phyloP scores from a whole-genome alignment of 2,113 vertebrate genomes.

The Pimephales promelas region DNA sequence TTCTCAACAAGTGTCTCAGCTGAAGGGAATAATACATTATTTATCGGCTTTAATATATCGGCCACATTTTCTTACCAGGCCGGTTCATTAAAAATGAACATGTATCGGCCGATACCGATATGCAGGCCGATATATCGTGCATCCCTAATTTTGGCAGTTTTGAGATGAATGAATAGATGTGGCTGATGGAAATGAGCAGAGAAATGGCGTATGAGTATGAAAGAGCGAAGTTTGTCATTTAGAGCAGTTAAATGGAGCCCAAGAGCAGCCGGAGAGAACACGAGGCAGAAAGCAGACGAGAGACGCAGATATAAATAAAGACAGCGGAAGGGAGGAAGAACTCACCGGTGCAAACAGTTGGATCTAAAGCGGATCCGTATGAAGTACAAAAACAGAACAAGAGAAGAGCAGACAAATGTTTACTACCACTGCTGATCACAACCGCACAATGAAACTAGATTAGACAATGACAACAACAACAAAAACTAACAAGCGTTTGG shows the following conservation, averaged over 20 bases:
- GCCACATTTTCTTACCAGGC: too few species aligned
- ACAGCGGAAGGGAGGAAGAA: slow-evolving; percentile 73
- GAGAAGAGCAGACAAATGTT: slow-evolving; percentile 84
- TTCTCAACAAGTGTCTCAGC: too few species aligned
- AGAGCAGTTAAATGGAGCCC: slow-evolving; percentile 26
- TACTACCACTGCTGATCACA: slow-evolving; percentile 49
- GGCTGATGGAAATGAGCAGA: slow-evolving; percentile 15
- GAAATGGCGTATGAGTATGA: not conserved
- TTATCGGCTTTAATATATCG: too few species aligned
- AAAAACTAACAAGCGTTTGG: not conserved
- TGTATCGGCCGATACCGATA: too few species aligned
- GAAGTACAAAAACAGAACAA: slow-evolving; percentile 85
- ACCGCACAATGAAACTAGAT: slow-evolving; percentile 19
- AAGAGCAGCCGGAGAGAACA: slow-evolving; percentile 25
- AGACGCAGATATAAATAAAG: slow-evolving; percentile 71
- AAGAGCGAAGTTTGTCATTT: not conserved
- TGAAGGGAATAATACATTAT: too few species aligned
- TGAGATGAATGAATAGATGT: slow-evolving; percentile 18
- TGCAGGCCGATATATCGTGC: too few species aligned
- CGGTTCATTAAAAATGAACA: too few species aligned
- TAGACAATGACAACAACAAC: not conserved
- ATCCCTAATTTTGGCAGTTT: too few species aligned
- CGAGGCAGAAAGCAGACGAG: not conserved
- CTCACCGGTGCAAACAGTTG: slow-evolving; percentile 99
- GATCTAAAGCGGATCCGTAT: slow-evolving; percentile 98